Base-by-base conservation (phyloP, 2,888 invertebrate genomes). In the Caenorhabditis sp. region DNA sequence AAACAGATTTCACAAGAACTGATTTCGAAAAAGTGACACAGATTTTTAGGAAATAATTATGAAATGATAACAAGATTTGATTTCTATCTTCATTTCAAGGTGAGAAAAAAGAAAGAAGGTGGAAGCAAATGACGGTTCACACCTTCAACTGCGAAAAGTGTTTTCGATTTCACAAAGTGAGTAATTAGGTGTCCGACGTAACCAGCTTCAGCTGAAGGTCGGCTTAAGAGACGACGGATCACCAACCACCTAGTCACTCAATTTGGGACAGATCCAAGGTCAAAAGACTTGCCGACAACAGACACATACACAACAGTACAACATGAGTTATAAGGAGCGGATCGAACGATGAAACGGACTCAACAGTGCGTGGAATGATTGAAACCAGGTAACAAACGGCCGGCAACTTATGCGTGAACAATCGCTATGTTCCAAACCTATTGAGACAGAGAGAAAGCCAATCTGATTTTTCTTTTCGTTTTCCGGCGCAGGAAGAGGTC, bases 131-230 rank as follows among this genome's bases (percentile, higher is more conserved):
- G 40, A 1, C 47, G 35, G 24, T 60, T 26, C n/a, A 24, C 50
- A 15, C 22, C 58, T 58, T 65, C 62, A 8, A 47, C 35, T 22
- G 11, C 9, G 24, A 13, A 13, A 53, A 26, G 24, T 53, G 53
- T 53, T 65, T 50, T 20, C 50, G 50, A 28, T 51, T 32, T 51
- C 35, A 35, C 15, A 47, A 28, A 58, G 60, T 61, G 76, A 76
- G 60, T 76, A 76, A 76, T 76, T 76, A 76, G 76, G 58, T 37
- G 55, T 61, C 55, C 40, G 40, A 40, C 40, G 40, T 60, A 74
- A 68, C 76, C 76, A 67, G 76, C 76, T 76, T 74, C 47, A 55
- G 62, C 37, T 61, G 76, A 76, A 76, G 76, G 76, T 76, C 76
- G 76, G 67, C 76, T 67, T 76, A 51, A 67, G 24, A 35, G 32